phyloP scores from a whole-genome alignment of 2,113 vertebrate species.

The Scatophagus argus region DNA sequence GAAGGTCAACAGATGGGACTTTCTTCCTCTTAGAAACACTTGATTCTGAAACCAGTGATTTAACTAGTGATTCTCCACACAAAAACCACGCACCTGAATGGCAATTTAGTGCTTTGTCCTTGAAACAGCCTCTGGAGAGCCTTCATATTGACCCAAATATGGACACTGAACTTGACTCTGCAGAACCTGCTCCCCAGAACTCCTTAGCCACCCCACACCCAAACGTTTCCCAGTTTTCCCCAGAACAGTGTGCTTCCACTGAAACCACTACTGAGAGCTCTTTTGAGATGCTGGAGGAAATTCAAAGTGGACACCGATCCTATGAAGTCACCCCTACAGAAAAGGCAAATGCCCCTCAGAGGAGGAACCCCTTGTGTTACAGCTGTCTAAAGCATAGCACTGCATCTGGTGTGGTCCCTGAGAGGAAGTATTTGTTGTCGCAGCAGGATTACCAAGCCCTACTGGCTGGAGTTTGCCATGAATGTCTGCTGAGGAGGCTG shows the following conservation, averaged over 20 bases:
- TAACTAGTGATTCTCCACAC: neutral
- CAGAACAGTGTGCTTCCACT: slow-evolving; percentile 41
- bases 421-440: slow-evolving; percentile 78
- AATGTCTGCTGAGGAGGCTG: slow-evolving; percentile 88
- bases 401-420: neutral
- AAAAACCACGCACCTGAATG: neutral
- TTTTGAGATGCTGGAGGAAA: slow-evolving; percentile 61
- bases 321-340: neutral
- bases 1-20: slow-evolving; percentile 39
- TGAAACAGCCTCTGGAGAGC: slow-evolving; percentile 9
- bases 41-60: slow-evolving; percentile 33
- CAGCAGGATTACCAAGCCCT: slow-evolving; percentile 86
- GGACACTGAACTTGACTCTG: neutral
- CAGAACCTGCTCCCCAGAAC: neutral
- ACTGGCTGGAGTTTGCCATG: slow-evolving; percentile 88
- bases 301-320: neutral
- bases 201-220: slow-evolving; percentile 3
- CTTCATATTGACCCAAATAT: neutral
- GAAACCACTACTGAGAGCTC: slow-evolving; percentile 63
- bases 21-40: slow-evolving; percentile 52
- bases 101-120: neutral
- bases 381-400: slow-evolving; percentile 57
- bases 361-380: slow-evolving; percentile 63
- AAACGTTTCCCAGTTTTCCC: neutral
- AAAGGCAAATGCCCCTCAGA: neutral